These are phyloP conservation scores for Jordanella pulchra DNA, from an alignment of 2,797 vertebrate genomes.

Conservation along the genomic window DNA sequence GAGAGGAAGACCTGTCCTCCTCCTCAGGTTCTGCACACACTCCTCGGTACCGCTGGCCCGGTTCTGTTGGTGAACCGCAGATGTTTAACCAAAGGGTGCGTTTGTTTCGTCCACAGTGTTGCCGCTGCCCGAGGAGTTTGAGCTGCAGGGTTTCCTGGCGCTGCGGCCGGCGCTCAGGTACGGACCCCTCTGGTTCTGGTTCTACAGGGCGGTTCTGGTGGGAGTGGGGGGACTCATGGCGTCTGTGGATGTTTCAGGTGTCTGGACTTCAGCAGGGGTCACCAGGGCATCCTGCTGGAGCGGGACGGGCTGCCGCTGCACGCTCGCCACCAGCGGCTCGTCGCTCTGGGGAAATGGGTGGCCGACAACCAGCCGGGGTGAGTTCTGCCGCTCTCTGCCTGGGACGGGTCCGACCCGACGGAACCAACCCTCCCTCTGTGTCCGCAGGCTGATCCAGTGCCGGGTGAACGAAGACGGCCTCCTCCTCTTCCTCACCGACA, in stretches of 20 bases:
- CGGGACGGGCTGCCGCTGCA: conserved; percentile 85
- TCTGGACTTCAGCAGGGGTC: conserved; percentile 97
- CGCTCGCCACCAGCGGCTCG: conserved; percentile 88
- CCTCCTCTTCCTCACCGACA: conserved; percentile 91
- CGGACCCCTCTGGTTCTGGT: rapidly evolving
- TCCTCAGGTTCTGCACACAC: conserved; percentile 79
- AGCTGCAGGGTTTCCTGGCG: conserved; percentile 96
- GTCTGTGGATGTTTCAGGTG: conserved; percentile 76
- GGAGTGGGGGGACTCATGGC: background rate
- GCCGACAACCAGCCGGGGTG: conserved; percentile 93
- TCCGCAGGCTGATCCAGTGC: conserved; percentile 90
- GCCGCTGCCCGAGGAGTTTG: conserved; percentile 98
- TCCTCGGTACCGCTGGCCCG: background rate
- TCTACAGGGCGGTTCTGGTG: background rate
- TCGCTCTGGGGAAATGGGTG: conserved; percentile 92
- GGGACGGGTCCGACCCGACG: too few species aligned
- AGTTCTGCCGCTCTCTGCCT: background rate
- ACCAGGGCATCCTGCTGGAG: conserved; percentile 91
- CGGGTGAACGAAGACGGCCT: conserved; percentile 85
- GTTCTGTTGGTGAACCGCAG: background rate
- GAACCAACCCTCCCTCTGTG: conserved; percentile 5
- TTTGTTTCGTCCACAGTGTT: conserved; percentile 74
- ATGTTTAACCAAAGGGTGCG: background rate
- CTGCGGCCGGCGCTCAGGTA: conserved; percentile 94
- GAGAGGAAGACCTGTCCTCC: conserved; percentile 87